Evolutionary conservation across 2,888 invertebrate species (phyloP), one percentile per base, ranked within the genome.

Genomic region (Lamproptera curius): DNA sequence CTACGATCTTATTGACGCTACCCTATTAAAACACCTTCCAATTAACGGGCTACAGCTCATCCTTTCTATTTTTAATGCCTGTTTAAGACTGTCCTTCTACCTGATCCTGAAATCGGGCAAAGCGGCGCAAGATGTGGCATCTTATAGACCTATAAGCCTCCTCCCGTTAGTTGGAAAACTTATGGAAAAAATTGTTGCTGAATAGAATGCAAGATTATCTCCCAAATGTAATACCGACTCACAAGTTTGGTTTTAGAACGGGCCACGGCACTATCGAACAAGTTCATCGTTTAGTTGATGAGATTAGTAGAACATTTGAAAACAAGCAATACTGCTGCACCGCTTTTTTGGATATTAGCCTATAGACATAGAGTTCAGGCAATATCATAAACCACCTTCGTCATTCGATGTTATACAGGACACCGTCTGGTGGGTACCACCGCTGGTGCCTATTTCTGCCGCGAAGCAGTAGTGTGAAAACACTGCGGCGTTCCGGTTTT

Each of bases 171-270:
- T 43, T 50, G 46, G 46, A 10, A 46, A 46, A 35, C 35, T 46
- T 5, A 20, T 20, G 20, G 20, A 46, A 11, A 39, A 14, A 10
- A 39, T 46, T 2, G 1, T n/a, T 46, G 2, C 23, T 44, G 11
- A 31, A 31, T 16, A 40, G 41, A 15, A 20, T 33, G 39, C 10
- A 14, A 31, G n/a, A n/a, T 3, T 13, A 31, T n/a, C 11, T 31
- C n/a, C 3, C 9, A n/a, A 6, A 31, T n/a, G 6, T 31, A 9
- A 11, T 31, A n/a, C 31, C 31, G 13, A 31, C 9, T 2, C 51
- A 55, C 11, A 51, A 55, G 42, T 55, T 55, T 41, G 51, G 55
- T 2, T 55, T 55, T n/a, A 16, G 51, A 2, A 34, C 42, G 16
- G 16, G 23, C 2, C 50, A 53, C 8, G 48, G 47, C 1, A 56